phyloP scores from a whole-genome alignment of 2,797 vertebrate genomes.

The Rhyacichthys aspro region DNA sequence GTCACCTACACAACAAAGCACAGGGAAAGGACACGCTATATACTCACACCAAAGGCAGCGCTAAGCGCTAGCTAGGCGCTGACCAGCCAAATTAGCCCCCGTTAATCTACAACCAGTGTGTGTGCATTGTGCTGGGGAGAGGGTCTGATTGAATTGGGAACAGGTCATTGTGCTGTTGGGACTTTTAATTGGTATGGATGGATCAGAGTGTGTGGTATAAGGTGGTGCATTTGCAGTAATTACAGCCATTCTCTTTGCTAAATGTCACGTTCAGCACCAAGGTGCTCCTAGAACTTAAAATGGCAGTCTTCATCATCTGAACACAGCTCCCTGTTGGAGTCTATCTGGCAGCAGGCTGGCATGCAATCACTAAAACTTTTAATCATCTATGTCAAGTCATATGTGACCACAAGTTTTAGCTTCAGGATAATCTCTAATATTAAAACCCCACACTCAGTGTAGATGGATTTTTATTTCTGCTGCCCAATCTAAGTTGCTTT shows the following conservation, averaged over 20 bases:
- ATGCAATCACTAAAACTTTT: neutral
- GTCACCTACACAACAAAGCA: slow-evolving; percentile 99
- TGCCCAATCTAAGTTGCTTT: slow-evolving; percentile 21
- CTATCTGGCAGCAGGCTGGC: slow-evolving; percentile 10
- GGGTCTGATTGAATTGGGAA: slow-evolving; percentile 61
- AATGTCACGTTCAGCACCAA: slow-evolving; percentile 8
- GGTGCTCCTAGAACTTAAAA: neutral
- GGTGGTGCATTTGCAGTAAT: slow-evolving; percentile 30
- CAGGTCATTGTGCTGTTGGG: slow-evolving; percentile 55
- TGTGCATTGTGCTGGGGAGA: slow-evolving; percentile 60
- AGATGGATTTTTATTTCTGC: slow-evolving; percentile 10
- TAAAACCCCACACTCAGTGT: too few species aligned
- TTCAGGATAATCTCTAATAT: too few species aligned
- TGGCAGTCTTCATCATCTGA: slow-evolving; percentile 8
- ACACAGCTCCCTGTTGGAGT: neutral
- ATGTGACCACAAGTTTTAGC: too few species aligned
- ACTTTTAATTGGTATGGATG: slow-evolving; percentile 51
- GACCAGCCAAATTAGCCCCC: slow-evolving; percentile 80
- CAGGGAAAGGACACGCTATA: slow-evolving; percentile 99
- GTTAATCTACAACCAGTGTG: slow-evolving; percentile 63
- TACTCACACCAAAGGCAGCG: slow-evolving; percentile 90
- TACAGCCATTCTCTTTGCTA: slow-evolving; percentile 11
- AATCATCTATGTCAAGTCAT: neutral
- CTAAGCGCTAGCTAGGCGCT: slow-evolving; percentile 77
- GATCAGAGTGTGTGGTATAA: slow-evolving; percentile 57